phyloP scores from a whole-genome alignment of 2,888 invertebrate species.

The Pemphredon lugubris region DNA sequence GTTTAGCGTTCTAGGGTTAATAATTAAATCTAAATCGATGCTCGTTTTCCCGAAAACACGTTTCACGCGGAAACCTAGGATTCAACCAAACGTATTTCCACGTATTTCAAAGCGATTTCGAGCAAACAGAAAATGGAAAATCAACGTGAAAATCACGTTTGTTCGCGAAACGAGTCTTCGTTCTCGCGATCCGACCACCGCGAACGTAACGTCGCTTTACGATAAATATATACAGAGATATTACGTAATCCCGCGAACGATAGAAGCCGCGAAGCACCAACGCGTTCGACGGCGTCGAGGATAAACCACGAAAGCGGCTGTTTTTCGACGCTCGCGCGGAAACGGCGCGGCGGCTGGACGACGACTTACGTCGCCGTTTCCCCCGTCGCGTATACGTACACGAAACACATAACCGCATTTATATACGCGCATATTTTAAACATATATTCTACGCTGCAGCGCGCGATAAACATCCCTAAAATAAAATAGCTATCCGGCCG shows the following conservation, averaged over 20 bases:
- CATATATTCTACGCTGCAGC: slow-evolving; percentile 30
- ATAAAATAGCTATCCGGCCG: slow-evolving; percentile 68
- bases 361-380: slow-evolving; percentile 48
- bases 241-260: slow-evolving; percentile 25
- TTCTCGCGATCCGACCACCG: neutral
- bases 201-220: slow-evolving; percentile 8
- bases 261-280: slow-evolving; percentile 32
- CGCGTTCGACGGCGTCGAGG: slow-evolving; percentile 57
- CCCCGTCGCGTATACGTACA: slow-evolving; percentile 37
- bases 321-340: slow-evolving; percentile 21
- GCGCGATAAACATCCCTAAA: slow-evolving; percentile 62
- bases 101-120: no score
- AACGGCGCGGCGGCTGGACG: slow-evolving; percentile 45
- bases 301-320: slow-evolving; percentile 46
- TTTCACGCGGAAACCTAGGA: no score
- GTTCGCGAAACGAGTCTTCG: neutral
- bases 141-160: neutral
- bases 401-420: slow-evolving; percentile 25
- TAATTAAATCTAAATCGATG: no score
- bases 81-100: no score
- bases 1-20: no score
- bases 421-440: slow-evolving; percentile 32
- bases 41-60: no score
- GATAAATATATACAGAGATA: slow-evolving; percentile 8
- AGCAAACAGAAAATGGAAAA: neutral